Conservation (phyloP, 2,888 invertebrate species). For the Pristionchus maxplancki region DNA sequence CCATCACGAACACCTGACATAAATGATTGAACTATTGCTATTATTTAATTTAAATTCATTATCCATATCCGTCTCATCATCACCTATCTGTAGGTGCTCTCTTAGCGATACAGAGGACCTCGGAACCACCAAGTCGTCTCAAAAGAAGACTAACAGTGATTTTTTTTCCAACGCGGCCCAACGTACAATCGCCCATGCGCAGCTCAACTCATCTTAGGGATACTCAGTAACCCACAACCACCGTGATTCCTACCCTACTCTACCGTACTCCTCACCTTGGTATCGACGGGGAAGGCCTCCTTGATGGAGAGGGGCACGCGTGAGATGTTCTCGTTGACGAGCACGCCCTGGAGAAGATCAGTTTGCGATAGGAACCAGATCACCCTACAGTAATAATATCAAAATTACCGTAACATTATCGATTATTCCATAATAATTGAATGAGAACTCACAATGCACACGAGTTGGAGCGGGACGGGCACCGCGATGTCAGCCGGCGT, state of each 20-base stretch:
- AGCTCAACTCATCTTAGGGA: neutral
- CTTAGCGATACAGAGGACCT: too few species aligned
- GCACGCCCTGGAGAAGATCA: conserved; percentile 54
- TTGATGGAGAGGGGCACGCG: conserved; percentile 57
- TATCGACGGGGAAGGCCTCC: conserved; percentile 56
- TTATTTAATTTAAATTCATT: too few species aligned
- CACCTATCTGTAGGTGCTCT: too few species aligned
- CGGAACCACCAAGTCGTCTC: too few species aligned
- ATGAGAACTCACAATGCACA: conserved; percentile 42
- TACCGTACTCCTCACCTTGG: conserved; percentile 34
- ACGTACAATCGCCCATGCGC: neutral
- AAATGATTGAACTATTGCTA: too few species aligned
- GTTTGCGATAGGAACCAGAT: neutral
- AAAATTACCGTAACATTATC: neutral
- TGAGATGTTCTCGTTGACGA: conserved; percentile 56
- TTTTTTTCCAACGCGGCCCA: too few species aligned
- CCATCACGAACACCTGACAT: conserved; percentile 60
- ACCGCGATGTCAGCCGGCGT: conserved; percentile 14
- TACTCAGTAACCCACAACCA: neutral
- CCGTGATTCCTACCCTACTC: neutral
- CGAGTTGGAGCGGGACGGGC: conserved; percentile 50
- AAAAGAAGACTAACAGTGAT: too few species aligned
- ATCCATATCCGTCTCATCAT: too few species aligned
- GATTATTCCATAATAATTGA: neutral
- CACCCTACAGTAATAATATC: neutral